Evolutionary conservation across 2,113 vertebrate genomes (phyloP).

Genomic region (Burhinus oedicnemus): DNA sequence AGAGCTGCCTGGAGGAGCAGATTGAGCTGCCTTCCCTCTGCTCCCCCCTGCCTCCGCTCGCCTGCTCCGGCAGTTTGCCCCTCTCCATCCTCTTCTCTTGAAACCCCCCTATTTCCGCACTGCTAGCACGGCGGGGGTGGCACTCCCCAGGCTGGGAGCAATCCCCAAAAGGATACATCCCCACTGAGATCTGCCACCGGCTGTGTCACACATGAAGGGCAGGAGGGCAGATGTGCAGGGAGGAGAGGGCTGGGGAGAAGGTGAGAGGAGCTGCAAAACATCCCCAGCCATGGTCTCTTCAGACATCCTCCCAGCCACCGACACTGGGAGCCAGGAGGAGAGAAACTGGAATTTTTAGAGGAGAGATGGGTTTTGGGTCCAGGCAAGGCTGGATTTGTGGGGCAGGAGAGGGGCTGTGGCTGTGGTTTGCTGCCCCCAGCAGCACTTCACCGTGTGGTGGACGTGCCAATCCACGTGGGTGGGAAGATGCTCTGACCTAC

Average conservation of each 20-base stretch:
- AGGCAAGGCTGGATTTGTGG: not conserved
- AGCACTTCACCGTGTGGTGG: not conserved
- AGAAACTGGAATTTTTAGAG: not conserved
- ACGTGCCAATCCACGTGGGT: fast-evolving
- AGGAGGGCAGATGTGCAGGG: not conserved
- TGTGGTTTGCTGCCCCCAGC: not conserved
- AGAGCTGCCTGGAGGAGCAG: constrained; percentile 16
- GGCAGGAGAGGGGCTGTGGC: not conserved
- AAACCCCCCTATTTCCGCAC: not conserved
- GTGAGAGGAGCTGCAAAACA: not conserved
- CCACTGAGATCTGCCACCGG: not conserved
- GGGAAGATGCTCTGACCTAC: not conserved
- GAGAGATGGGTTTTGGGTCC: not conserved
- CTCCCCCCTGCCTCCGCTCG: not conserved
- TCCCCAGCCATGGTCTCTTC: not conserved
- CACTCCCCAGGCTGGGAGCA: not conserved
- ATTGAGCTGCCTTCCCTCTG: not conserved
- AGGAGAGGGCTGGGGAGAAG: not conserved
- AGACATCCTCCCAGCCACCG: not conserved
- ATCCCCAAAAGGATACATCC: not conserved
- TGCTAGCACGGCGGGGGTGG: not conserved
- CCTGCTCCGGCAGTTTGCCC: not conserved
- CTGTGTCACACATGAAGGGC: not conserved
- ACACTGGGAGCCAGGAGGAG: not conserved
- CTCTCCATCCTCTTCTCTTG: not conserved